Evolutionary conservation across 2,113 vertebrate species (phyloP).

Genomic region (Synodontis membranacea): DNA sequence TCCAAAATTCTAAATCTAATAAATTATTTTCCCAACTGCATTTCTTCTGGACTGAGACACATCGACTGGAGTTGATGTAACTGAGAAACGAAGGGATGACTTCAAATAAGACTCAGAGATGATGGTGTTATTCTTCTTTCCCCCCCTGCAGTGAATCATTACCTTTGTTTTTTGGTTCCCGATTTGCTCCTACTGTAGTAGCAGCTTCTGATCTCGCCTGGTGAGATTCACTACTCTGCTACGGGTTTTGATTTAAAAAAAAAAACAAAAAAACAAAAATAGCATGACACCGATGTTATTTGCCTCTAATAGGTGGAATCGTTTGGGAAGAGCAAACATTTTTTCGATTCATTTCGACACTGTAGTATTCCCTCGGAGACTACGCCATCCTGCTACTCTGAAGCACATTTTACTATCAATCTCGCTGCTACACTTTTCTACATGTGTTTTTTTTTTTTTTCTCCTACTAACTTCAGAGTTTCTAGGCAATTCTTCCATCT

Average conservation of each 20-base stretch:
- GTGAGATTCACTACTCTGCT: not conserved
- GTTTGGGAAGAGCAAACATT: not conserved
- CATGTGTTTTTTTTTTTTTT: not conserved
- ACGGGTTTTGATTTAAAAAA: not conserved
- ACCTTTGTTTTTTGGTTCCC: not conserved
- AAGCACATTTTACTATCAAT: not conserved
- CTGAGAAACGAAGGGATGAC: not conserved
- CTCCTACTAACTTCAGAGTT: not conserved
- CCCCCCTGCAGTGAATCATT: not conserved
- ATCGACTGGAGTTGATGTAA: not conserved
- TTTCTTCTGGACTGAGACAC: not conserved
- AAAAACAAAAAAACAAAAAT: not conserved
- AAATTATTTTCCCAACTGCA: not conserved
- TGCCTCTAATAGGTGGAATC: not conserved
- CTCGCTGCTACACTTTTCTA: not conserved
- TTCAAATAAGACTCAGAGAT: not conserved
- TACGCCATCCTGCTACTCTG: not conserved
- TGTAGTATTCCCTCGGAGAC: not conserved
- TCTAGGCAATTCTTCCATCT: not conserved
- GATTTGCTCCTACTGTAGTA: not conserved
- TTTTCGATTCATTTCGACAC: not conserved
- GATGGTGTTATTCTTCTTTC: not conserved
- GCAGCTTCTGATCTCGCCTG: not conserved
- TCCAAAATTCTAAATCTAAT: not conserved
- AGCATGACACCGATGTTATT: conserved; percentile 3